Evolutionary conservation across 2,797 vertebrate species (phyloP).

Genomic region (Chelon auratus): DNA sequence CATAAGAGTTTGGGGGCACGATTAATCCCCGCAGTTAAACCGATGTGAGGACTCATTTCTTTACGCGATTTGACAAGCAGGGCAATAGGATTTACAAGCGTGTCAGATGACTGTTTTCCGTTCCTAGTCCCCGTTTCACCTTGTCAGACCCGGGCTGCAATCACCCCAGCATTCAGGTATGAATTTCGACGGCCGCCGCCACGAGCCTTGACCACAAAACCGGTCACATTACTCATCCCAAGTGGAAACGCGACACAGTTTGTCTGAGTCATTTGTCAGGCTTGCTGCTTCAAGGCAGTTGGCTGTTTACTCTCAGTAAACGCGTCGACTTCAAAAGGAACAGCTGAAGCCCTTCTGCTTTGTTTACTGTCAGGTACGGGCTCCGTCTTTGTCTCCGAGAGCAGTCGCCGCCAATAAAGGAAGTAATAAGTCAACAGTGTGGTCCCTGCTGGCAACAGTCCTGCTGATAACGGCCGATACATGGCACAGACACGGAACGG

Average conservation of each 20-base stretch:
- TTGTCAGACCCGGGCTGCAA: constrained; percentile 23
- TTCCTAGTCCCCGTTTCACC: constrained; percentile 46
- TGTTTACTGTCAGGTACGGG: constrained; percentile 62
- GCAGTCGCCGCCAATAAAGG: constrained; percentile 64
- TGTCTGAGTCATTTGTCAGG: constrained; percentile 48
- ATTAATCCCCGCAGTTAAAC: constrained; percentile 72
- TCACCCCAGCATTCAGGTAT: constrained; percentile 41
- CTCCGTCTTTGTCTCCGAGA: constrained; percentile 52
- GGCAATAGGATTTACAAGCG: constrained; percentile 67
- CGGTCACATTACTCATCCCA: constrained; percentile 43
- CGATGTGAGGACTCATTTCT: constrained; percentile 70
- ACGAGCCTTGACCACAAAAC: constrained; percentile 30
- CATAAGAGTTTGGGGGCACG: constrained; percentile 30
- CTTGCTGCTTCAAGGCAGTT: constrained; percentile 46
- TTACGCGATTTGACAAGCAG: constrained; percentile 70
- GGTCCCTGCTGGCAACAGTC: constrained; percentile 40
- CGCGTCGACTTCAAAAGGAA: constrained; percentile 63
- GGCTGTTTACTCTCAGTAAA: constrained; percentile 65
- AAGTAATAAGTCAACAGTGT: constrained; percentile 69
- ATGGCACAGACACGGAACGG: constrained; percentile 24
- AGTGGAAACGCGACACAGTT: constrained; percentile 54
- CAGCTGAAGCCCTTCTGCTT: constrained; percentile 54
- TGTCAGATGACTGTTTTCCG: constrained; percentile 61
- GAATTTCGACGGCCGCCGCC: background rate
- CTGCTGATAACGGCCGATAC: constrained; percentile 48